Evolutionary conservation across 2,888 invertebrate species (phyloP).

Genomic region (Patella caerulea): DNA sequence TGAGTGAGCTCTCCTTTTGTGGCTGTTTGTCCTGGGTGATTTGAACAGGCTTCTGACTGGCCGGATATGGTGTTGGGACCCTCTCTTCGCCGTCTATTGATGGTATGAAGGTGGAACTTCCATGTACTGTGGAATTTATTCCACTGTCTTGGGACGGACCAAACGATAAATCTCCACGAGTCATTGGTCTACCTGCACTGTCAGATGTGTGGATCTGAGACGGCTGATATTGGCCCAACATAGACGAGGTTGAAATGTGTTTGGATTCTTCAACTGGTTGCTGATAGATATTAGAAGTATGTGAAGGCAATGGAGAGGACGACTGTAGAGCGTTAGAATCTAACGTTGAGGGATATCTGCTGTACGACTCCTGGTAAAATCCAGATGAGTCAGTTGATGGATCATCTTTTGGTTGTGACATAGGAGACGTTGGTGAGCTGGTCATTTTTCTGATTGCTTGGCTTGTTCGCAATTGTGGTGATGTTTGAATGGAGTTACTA

Average conservation of each 20-base stretch:
- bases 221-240: too few species aligned
- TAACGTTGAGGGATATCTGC: not conserved
- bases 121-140: not conserved
- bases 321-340: not conserved
- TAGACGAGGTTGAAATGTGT: too few species aligned
- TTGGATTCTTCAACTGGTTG: too few species aligned
- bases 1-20: not conserved
- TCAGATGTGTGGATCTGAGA: too few species aligned
- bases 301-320: too few species aligned
- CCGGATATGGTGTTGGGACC: constrained; percentile 13
- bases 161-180: not conserved
- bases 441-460: not conserved
- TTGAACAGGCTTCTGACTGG: not conserved
- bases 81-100: not conserved
- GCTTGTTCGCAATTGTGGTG: not conserved
- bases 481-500: not conserved
- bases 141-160: not conserved
- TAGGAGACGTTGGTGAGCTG: not conserved
- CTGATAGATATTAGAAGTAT: too few species aligned
- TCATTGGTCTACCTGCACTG: not conserved
- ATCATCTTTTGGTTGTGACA: too few species aligned
- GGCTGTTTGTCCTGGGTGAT: not conserved
- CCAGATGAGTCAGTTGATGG: not conserved
- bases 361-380: not conserved
- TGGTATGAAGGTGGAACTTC: not conserved